A percentile compares a stretch with the other conserved stretches of the same genome.
Evolutionary conservation across 2,797 vertebrate species (phyloP).

Genomic region (Labeo calbasu): DNA sequence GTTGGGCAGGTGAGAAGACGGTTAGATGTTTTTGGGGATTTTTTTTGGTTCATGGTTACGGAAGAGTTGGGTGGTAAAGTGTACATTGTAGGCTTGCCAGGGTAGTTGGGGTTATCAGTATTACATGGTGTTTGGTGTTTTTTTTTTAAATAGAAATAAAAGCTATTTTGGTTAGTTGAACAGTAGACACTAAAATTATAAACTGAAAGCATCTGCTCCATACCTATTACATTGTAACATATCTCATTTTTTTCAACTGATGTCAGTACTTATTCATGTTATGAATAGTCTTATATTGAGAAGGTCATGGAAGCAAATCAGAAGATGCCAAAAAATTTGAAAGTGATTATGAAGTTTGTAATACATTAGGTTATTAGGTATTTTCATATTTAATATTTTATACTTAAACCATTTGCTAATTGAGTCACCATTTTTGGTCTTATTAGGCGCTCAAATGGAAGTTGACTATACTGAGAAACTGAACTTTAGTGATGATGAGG

Average conservation of each 20-base stretch:
- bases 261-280: not conserved
- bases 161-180: not conserved
- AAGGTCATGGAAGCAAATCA: not conserved
- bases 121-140: not conserved
- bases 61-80: not conserved
- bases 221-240: not conserved
- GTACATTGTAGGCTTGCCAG: not conserved
- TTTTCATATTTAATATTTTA: not conserved
- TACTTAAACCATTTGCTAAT: not conserved
- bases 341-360: not conserved
- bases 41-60: not conserved
- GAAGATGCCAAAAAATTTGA: not conserved
- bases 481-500: conserved; percentile 98
- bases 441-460: conserved; percentile 95
- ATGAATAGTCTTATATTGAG: not conserved
- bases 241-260: not conserved
- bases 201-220: not conserved
- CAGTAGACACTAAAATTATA: not conserved
- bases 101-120: not conserved
- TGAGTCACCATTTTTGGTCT: not conserved
- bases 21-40: not conserved
- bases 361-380: not conserved
- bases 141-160: not conserved
- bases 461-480: conserved; percentile 98
- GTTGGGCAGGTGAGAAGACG: conserved; percentile 91